phyloP scores from a whole-genome alignment of 2,113 vertebrate species.

The Willisornis vidua region DNA sequence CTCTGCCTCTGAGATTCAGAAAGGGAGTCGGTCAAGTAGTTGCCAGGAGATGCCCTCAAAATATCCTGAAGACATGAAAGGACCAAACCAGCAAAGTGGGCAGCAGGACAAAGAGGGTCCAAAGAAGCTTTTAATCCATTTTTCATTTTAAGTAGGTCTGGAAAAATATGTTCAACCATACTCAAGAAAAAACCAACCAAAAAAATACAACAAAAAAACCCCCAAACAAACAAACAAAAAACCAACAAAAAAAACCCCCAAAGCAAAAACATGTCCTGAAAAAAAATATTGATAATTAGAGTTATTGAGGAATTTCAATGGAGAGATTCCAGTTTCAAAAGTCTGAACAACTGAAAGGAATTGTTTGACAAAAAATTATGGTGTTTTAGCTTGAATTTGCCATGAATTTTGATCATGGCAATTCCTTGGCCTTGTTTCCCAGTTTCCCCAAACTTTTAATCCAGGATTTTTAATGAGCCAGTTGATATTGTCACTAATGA shows the following conservation, averaged over 20 bases:
- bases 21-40: not conserved
- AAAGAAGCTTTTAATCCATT: not conserved
- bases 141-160: not conserved
- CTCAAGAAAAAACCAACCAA: not conserved
- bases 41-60: not conserved
- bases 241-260: too few species aligned
- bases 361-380: not conserved
- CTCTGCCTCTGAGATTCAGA: not conserved
- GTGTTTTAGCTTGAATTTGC: not conserved
- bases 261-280: accelerated
- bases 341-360: not conserved
- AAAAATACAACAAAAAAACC: not conserved
- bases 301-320: not conserved
- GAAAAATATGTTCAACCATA: not conserved
- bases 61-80: not conserved
- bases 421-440: not conserved
- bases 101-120: not conserved
- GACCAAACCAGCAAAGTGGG: not conserved
- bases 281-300: not conserved
- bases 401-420: not conserved
- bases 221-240: too few species aligned
- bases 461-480: not conserved
- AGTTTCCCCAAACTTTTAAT: not conserved
- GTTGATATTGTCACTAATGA: not conserved
- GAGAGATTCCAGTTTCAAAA: not conserved